A percentile compares a stretch with the other conserved stretches of the same genome.
phyloP scores from a whole-genome alignment of 1,140 invertebrate genomes.

The Elysia chlorotica region DNA sequence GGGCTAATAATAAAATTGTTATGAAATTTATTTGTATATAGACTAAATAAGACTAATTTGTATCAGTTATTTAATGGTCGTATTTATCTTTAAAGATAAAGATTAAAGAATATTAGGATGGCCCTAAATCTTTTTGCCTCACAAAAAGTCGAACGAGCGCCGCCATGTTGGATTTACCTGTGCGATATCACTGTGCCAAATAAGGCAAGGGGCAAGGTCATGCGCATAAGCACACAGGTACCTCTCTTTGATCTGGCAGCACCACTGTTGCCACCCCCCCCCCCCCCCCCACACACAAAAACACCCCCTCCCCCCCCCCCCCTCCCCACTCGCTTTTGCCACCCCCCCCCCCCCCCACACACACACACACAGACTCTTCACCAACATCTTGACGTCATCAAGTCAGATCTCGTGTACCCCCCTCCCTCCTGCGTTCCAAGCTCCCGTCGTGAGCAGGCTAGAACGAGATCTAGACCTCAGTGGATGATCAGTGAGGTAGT shows the following conservation, averaged over 20 bases:
- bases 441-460: too few species aligned
- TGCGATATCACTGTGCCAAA: slow-evolving; percentile 13
- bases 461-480: too few species aligned
- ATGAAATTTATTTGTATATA: neutral
- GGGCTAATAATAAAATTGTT: neutral
- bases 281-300: neutral
- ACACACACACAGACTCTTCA: too few species aligned
- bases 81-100: neutral
- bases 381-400: too few species aligned
- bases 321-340: neutral
- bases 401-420: too few species aligned
- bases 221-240: neutral
- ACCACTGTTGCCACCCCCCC: neutral
- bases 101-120: too few species aligned
- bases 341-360: neutral
- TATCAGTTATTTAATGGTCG: neutral
- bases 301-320: slow-evolving; percentile 10
- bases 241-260: neutral
- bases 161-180: slow-evolving; percentile 11
- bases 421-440: too few species aligned
- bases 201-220: slow-evolving; percentile 17
- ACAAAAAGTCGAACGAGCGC: neutral
- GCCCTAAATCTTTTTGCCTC: too few species aligned
- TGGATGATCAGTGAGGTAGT: too few species aligned
- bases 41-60: neutral